Evolutionary conservation across 2,888 invertebrate species (phyloP).

Genomic region (Poecilobothrus nobilitatus): DNA sequence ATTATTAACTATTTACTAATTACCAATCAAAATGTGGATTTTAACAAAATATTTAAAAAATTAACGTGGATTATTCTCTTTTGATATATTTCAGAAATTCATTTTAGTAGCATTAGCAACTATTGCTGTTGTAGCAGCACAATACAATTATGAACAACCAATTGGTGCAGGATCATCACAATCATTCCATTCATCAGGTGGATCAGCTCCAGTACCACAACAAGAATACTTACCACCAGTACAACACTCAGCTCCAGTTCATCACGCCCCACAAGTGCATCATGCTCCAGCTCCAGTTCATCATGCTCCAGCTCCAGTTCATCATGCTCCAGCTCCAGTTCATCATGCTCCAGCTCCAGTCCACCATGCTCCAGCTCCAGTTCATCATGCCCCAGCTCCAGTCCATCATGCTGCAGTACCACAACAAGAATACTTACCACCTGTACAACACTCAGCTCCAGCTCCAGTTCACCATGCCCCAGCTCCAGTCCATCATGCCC

Average conservation of each 20-base stretch:
- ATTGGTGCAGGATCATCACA: neutral
- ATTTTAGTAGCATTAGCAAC: neutral
- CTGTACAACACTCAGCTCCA: neutral
- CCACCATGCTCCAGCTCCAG: slow-evolving; percentile 7
- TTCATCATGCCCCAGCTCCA: slow-evolving; percentile 4
- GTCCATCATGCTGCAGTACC: neutral
- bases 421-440: slow-evolving; percentile 8
- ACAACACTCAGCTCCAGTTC: slow-evolving; percentile 2
- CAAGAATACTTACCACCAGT: neutral
- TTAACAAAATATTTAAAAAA: neutral
- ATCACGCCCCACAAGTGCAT: slow-evolving; percentile 2
- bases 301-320: neutral
- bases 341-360: slow-evolving; percentile 11
- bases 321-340: slow-evolving; percentile 5
- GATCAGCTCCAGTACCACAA: neutral
- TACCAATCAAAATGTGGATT: neutral
- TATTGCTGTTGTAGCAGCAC: slow-evolving; percentile 6
- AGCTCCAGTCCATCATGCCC: slow-evolving; percentile 4
- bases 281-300: neutral
- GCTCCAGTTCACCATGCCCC: neutral
- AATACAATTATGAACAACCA: neutral
- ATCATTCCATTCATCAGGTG: neutral
- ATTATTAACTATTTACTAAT: neutral
- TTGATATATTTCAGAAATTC: slow-evolving; percentile 7
- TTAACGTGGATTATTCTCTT: neutral